Evolutionary conservation across 2,113 vertebrate genomes (phyloP).

Genomic region (Nymphicus hollandicus): DNA sequence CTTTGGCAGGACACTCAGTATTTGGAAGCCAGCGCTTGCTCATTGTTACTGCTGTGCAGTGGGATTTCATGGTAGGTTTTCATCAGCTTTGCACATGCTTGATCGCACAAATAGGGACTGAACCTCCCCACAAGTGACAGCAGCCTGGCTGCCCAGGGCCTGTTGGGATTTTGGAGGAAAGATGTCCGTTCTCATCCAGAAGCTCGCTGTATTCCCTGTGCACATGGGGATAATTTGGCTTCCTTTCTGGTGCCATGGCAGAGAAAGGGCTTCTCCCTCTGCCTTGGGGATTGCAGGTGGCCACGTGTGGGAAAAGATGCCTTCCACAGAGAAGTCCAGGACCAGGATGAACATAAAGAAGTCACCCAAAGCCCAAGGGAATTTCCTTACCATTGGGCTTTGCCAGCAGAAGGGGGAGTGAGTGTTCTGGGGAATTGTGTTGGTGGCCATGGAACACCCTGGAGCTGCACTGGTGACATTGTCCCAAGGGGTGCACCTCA

Average conservation of each 20-base stretch:
- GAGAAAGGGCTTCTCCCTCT: not conserved
- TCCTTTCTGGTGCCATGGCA: not conserved
- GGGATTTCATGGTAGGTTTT: conserved; percentile 47
- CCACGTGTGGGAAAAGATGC: rapidly evolving
- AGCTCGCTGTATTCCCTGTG: not conserved
- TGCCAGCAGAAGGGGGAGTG: not conserved
- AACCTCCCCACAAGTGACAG: conserved; percentile 12
- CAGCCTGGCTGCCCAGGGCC: not conserved
- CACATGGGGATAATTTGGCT: not conserved
- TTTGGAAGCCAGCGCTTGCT: not conserved
- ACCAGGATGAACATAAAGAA: not conserved
- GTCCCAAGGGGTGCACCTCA: not conserved
- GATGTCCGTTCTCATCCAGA: not conserved
- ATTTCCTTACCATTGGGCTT: not conserved
- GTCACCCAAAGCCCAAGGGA: not conserved
- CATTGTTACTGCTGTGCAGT: conserved; percentile 36
- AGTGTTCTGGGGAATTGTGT: not conserved
- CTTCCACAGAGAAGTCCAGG: not conserved
- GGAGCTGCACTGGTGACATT: not conserved
- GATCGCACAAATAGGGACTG: not conserved
- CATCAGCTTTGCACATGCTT: conserved; percentile 27
- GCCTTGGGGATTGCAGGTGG: not conserved
- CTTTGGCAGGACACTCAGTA: not conserved
- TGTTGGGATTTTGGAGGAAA: not conserved
- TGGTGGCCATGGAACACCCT: not conserved